Evolutionary conservation across 1,140 invertebrate species (phyloP).

Genomic region (Drosophila kepulauana): DNA sequence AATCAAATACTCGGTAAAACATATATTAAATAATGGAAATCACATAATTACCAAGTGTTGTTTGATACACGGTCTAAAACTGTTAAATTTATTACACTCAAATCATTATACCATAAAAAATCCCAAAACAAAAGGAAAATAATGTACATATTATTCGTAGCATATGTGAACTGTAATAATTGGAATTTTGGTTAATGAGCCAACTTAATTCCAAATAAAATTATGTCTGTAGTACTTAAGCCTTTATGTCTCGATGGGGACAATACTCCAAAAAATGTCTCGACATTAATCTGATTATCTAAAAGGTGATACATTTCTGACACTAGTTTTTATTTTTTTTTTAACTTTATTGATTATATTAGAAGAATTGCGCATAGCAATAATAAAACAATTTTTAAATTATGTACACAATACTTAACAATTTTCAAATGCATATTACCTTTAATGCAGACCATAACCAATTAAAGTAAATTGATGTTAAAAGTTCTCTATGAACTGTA

Average conservation of each 20-base stretch:
- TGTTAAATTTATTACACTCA: background rate
- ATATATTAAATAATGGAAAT: slow-evolving; percentile 34
- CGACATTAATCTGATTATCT: slow-evolving; percentile 25
- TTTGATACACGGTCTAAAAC: slow-evolving; percentile 19
- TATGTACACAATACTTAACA: slow-evolving; percentile 59
- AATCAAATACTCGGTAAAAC: slow-evolving; percentile 47
- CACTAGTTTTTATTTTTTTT: slow-evolving; percentile 49
- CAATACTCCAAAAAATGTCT: slow-evolving; percentile 21
- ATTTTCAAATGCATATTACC: slow-evolving; percentile 35
- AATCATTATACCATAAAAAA: background rate
- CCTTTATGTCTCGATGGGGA: slow-evolving; percentile 13
- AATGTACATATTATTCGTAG: slow-evolving; percentile 33
- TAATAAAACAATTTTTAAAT: slow-evolving; percentile 74
- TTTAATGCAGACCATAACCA: slow-evolving; percentile 53
- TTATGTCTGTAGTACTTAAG: slow-evolving; percentile 4
- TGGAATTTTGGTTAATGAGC: slow-evolving; percentile 1
- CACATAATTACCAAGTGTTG: background rate
- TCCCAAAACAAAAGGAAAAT: background rate
- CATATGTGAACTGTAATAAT: slow-evolving; percentile 15
- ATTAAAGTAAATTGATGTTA: slow-evolving; percentile 30
- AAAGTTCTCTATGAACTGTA: background rate
- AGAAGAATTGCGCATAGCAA: slow-evolving; percentile 62
- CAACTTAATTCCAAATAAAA: slow-evolving; percentile 3
- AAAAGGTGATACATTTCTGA: slow-evolving; percentile 57
- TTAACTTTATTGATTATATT: slow-evolving; percentile 67